phyloP scores from a whole-genome alignment of 1,140 invertebrate genomes.

The Zaprionus vittiger region DNA sequence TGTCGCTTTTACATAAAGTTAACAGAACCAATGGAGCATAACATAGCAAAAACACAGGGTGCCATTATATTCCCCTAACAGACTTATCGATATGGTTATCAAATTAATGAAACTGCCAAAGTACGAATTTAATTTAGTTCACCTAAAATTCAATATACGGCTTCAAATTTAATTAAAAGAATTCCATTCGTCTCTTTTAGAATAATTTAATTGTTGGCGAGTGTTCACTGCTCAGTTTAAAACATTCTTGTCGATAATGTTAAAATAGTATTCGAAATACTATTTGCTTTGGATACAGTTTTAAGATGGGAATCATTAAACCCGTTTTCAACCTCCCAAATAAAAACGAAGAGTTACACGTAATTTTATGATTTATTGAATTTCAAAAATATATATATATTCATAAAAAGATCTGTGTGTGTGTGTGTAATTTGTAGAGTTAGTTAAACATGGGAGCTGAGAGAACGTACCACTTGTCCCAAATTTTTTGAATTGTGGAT shows the following conservation, averaged over 20 bases:
- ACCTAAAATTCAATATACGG: no score
- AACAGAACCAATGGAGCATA: constrained; percentile 18
- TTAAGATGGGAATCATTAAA: not conserved
- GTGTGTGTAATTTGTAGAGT: constrained; percentile 25
- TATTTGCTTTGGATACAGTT: not conserved
- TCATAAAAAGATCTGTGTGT: constrained; percentile 13
- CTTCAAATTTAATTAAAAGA: no score
- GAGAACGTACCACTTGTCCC: constrained; percentile 30
- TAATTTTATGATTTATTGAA: constrained; percentile 21
- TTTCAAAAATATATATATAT: constrained; percentile 39
- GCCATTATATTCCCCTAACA: not conserved
- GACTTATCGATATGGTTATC: not conserved
- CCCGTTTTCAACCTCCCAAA: not conserved
- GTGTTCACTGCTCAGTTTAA: no score
- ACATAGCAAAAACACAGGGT: not conserved
- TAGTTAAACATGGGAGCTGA: constrained; percentile 32
- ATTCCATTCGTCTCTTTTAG: no score
- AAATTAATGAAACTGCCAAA: not conserved
- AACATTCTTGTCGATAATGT: no score
- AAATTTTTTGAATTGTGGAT: constrained; percentile 17
- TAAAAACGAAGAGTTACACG: not conserved
- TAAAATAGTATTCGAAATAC: not conserved
- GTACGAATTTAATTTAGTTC: no score
- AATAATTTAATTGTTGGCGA: no score
- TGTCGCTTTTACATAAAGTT: not conserved